Evolutionary conservation across 2,797 vertebrate genomes (phyloP).

Genomic region (Cynodonichthys magdalenae): DNA sequence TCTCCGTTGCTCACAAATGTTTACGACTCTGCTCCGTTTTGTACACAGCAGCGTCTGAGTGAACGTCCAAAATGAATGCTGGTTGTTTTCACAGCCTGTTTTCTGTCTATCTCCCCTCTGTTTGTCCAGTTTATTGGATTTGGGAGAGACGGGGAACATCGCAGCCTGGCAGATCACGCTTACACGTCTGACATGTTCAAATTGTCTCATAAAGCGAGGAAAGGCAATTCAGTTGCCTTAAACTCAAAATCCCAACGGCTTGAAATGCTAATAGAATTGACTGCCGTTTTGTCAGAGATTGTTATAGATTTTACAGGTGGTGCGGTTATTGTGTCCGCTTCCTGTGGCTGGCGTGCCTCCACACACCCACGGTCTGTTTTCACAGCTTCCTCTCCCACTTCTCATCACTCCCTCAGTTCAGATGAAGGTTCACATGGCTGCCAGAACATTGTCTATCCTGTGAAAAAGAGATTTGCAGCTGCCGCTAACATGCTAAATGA

Average conservation of each 20-base stretch:
- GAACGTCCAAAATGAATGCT: constrained; percentile 31
- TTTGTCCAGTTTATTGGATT: constrained; percentile 49
- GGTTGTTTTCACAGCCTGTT: constrained; percentile 26
- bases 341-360: constrained; percentile 55
- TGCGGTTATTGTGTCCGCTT: constrained; percentile 51
- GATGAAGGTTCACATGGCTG: constrained; percentile 54
- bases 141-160: background rate
- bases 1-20: constrained; percentile 26
- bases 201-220: background rate
- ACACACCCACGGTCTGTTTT: constrained; percentile 68
- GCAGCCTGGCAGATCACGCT: constrained; percentile 12
- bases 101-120: constrained; percentile 21
- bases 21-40: constrained; percentile 16
- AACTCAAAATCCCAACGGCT: background rate
- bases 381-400: constrained; percentile 72
- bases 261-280: background rate
- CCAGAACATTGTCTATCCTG: constrained; percentile 60
- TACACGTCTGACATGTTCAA: constrained; percentile 16
- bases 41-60: constrained; percentile 7
- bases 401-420: constrained; percentile 64
- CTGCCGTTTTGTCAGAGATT: constrained; percentile 1
- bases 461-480: constrained; percentile 57
- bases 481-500: constrained; percentile 37
- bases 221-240: background rate
- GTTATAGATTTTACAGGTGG: constrained; percentile 53